These are phyloP conservation scores for Callyntrura guangdongensis DNA, from an alignment of 2,888 invertebrate species.

Conservation along the genomic window DNA sequence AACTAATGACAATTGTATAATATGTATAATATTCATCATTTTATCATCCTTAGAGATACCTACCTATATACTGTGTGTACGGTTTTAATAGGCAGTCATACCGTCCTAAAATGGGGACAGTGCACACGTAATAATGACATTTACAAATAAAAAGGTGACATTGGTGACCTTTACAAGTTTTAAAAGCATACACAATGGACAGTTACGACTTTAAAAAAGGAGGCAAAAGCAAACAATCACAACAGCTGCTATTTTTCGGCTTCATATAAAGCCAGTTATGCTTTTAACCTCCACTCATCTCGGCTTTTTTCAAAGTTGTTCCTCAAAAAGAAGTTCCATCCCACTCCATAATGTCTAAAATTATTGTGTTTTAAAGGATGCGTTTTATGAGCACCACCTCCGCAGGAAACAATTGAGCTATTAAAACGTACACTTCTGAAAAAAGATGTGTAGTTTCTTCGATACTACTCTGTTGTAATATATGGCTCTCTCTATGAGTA, in stretches of 20 bases:
- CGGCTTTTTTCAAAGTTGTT: slow-evolving; percentile 24
- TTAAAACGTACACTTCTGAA: slow-evolving; percentile 37
- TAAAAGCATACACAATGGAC: background rate
- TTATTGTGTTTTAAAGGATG: slow-evolving; percentile 25
- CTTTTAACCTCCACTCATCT: background rate
- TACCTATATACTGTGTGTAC: background rate
- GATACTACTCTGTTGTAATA: background rate
- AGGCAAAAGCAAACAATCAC: background rate
- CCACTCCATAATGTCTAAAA: slow-evolving; percentile 33
- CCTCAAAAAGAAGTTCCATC: slow-evolving; percentile 37
- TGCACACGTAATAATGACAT: background rate
- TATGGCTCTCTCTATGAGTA: background rate
- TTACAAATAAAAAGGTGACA: background rate
- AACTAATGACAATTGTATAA: background rate
- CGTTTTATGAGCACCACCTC: slow-evolving; percentile 69
- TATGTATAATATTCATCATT: background rate
- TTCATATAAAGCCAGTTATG: slow-evolving; percentile 4
- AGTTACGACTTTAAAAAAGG: background rate
- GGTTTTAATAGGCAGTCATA: background rate
- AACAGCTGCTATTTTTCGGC: slow-evolving; percentile 32
- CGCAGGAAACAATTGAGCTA: slow-evolving; percentile 76
- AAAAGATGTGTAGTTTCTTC: slow-evolving; percentile 19
- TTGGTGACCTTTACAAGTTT: slow-evolving; percentile 42
- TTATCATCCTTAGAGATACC: background rate
- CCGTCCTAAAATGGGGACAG: background rate